Conservation (phyloP, 2,888 invertebrate species). For the Cryptocephalus moraei region DNA sequence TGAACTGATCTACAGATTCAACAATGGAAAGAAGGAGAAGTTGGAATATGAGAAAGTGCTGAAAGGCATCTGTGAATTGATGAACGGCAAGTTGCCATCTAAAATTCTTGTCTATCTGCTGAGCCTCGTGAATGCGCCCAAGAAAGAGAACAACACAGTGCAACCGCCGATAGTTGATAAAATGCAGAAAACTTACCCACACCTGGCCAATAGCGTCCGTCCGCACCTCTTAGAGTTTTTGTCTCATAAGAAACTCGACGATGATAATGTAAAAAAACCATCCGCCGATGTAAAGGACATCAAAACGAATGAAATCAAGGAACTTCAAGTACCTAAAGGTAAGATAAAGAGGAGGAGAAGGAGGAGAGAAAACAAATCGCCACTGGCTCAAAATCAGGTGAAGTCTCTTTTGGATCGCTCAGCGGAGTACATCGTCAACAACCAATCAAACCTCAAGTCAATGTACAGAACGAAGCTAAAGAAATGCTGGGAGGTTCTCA, state of each 20-base stretch:
- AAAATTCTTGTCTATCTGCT: constrained; percentile 32
- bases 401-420: constrained; percentile 27
- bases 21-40: constrained; percentile 24
- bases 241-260: constrained; percentile 5
- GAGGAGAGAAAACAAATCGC: no score
- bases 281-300: background rate
- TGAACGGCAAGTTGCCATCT: constrained; percentile 32
- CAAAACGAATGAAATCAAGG: background rate
- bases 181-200: constrained; percentile 22
- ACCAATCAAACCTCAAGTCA: constrained; percentile 23
- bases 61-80: constrained; percentile 27
- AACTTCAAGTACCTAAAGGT: constrained; percentile 1
- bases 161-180: constrained; percentile 22
- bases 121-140: constrained; percentile 32
- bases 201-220: constrained; percentile 21
- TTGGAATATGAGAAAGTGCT: constrained; percentile 31
- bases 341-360: no score
- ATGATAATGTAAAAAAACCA: background rate
- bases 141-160: constrained; percentile 16
- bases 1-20: constrained; percentile 29
- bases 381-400: background rate
- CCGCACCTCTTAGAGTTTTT: constrained; percentile 20
- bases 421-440: constrained; percentile 26
- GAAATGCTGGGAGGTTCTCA: constrained; percentile 29
- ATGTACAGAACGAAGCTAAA: constrained; percentile 26